Evolutionary conservation across 1,140 invertebrate genomes (phyloP).

Genomic region (Rhopalosiphum padi): DNA sequence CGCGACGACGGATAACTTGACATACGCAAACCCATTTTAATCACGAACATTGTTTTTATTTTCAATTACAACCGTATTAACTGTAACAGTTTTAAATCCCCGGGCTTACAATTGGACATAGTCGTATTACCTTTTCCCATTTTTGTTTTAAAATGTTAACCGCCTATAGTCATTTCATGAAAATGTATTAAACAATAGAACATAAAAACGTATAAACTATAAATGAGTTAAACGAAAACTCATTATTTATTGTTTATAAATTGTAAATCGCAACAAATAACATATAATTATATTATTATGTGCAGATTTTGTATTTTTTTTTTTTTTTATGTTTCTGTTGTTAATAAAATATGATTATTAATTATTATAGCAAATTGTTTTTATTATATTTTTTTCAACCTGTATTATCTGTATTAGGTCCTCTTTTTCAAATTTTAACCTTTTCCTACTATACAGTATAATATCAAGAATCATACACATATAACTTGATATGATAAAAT

Average conservation of each 20-base stretch:
- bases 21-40: not conserved
- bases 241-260: not conserved
- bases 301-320: not conserved
- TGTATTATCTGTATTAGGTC: not conserved
- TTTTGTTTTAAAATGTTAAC: not conserved
- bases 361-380: not conserved
- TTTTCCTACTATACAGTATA: not conserved
- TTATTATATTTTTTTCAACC: not conserved
- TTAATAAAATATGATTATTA: not conserved
- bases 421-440: not conserved
- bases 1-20: not conserved
- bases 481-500: not conserved
- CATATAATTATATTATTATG: not conserved
- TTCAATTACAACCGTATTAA: not conserved
- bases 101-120: not conserved
- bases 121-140: not conserved
- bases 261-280: not conserved
- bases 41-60: no score
- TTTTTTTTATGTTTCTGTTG: not conserved
- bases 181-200: not conserved
- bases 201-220: not conserved
- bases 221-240: not conserved
- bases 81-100: not conserved
- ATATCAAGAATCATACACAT: not conserved
- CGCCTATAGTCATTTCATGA: not conserved